Base-by-base conservation (phyloP, 2,113 vertebrate genomes). In the Ramphastos sulfuratus region DNA sequence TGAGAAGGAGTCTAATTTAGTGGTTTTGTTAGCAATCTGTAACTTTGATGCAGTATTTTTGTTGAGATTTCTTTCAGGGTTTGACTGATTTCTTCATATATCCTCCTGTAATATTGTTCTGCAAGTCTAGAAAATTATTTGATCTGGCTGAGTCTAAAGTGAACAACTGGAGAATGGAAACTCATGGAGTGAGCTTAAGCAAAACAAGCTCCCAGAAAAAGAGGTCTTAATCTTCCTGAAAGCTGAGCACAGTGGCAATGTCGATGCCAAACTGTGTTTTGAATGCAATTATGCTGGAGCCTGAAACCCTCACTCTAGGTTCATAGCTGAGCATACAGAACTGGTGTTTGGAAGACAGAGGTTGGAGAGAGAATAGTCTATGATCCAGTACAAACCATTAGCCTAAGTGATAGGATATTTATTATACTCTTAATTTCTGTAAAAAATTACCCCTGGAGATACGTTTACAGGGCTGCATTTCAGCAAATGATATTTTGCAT, bases 271-370 rank as follows among this genome's bases (percentile, higher is more conserved):
- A 13, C 50, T 71, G 8, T 30, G 18, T 78, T 50, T n/a, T 74
- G 16, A 48, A 44, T 25, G 28, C 66, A n/a, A 31, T 37, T 42
- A 55, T 15, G 28, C 24, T 3, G 12, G 11, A 69, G 56, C 35
- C 72, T 67, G 65, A 60, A 56, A 25, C 12, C 12, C 27, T 27
- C 37, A 67, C 30, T 16, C 39, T n/a, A 74, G 37, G 7, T 19
- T 71, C 61, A 28, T 31, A 78, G 37, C 7, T 0, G 0, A 27
- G 31, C 0, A 0, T 69, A 39, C 31, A 16, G 76, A 42, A 27
- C 2, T 63, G 70, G 42, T 0, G 0, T 44, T 82, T 33, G 33
- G 30, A 21, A 66, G 35, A 24, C 12, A 46, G 56, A 69, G 35
- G 37, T 31, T 63, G 19, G 37, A 82, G 42, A 90, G 23, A 48